A percentile compares a stretch with the other conserved stretches of the same genome.
phyloP scores from a whole-genome alignment of 64 coral and sea anemone species.

The Acropora tenuis region DNA sequence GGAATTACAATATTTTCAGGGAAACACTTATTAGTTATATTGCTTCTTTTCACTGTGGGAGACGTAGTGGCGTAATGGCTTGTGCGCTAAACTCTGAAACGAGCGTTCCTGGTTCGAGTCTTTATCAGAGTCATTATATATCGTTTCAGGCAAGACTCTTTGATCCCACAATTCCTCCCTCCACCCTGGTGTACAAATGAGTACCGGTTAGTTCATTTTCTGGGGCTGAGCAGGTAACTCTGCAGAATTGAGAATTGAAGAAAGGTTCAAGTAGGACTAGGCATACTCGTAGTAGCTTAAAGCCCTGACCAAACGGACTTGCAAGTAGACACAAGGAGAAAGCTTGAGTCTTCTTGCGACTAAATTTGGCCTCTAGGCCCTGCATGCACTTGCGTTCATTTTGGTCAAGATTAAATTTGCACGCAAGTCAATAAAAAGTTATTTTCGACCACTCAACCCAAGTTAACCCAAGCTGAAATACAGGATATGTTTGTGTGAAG shows the following conservation, averaged over 20 bases:
- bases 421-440: conserved; percentile 16
- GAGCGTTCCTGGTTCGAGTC: neutral
- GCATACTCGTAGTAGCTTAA: neutral
- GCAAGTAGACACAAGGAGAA: neutral
- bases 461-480: neutral
- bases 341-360: conserved; percentile 32
- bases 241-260: neutral
- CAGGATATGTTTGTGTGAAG: neutral
- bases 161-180: neutral
- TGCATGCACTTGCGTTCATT: conserved; percentile 60
- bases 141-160: neutral
- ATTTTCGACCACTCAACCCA: conserved; percentile 3
- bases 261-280: neutral
- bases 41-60: conserved; percentile 3
- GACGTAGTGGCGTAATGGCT: conserved; percentile 2
- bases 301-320: conserved; percentile 2
- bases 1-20: conserved; percentile 4
- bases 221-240: no score
- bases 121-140: neutral
- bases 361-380: conserved; percentile 36
- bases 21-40: conserved; percentile 1
- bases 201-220: neutral
- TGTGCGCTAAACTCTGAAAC: neutral
- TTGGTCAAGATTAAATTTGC: conserved; percentile 74
- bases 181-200: conserved; percentile 2